phyloP scores from a whole-genome alignment of 2,888 invertebrate genomes.

The Hypena proboscidalis region DNA sequence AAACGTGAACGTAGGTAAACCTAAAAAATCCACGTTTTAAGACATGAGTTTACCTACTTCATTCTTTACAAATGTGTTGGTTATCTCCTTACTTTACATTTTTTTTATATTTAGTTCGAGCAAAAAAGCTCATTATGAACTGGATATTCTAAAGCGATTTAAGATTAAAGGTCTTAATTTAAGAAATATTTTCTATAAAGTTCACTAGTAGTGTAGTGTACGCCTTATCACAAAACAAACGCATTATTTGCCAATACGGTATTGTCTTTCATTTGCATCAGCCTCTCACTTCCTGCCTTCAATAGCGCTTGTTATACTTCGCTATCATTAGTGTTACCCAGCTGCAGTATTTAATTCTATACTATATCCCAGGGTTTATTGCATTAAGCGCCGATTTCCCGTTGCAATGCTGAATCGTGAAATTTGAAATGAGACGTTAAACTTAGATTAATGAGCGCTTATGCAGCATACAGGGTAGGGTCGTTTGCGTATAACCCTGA shows the following conservation, averaged over 20 bases:
- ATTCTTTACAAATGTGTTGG: too few species aligned
- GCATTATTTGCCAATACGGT: conserved; percentile 64
- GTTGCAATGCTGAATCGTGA: conserved; percentile 59
- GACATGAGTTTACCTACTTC: too few species aligned
- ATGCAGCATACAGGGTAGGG: conserved; percentile 24
- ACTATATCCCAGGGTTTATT: conserved; percentile 24
- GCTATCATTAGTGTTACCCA: conserved; percentile 38
- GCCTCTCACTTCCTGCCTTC: conserved; percentile 75
- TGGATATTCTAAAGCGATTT: too few species aligned
- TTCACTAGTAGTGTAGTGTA: too few species aligned
- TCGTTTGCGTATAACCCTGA: conserved; percentile 49
- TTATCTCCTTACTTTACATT: too few species aligned
- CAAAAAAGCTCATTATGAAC: too few species aligned
- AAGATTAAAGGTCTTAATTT: too few species aligned
- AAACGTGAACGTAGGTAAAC: too few species aligned
- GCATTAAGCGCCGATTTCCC: conserved; percentile 46
- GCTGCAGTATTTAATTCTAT: conserved; percentile 37
- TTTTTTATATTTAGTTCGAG: too few species aligned
- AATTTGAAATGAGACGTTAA: conserved; percentile 67
- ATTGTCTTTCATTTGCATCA: conserved; percentile 73
- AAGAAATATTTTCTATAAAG: too few species aligned
- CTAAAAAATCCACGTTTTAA: too few species aligned
- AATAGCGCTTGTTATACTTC: conserved; percentile 49
- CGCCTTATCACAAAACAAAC: conserved; percentile 63
- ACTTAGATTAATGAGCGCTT: conserved; percentile 47